Percentiles rank a stretch among this genome's conserved stretches.
These are phyloP conservation scores for Crypturellus undulatus DNA, from an alignment of 2,113 vertebrate genomes.

Conservation along the genomic window DNA sequence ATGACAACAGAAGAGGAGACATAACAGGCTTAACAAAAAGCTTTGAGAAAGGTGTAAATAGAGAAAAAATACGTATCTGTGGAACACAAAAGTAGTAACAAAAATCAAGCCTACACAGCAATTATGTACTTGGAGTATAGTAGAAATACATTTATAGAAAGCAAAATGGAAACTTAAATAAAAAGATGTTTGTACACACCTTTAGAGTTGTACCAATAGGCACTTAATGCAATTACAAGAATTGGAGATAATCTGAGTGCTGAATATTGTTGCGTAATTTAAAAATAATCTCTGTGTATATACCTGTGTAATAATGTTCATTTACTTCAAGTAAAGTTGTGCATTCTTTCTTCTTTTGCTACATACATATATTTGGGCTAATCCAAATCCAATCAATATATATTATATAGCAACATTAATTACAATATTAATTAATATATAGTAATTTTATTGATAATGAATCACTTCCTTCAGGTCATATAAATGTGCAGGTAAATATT, in stretches of 20 bases:
- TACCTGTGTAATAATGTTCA: background rate
- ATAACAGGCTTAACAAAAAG: background rate
- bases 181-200: background rate
- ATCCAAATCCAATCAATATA: background rate
- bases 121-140: background rate
- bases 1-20: background rate
- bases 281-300: rapidly evolving
- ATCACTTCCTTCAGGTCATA: background rate
- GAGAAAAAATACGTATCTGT: background rate
- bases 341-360: background rate
- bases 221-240: background rate
- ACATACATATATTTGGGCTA: background rate
- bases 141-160: background rate
- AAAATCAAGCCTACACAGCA: background rate
- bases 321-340: background rate
- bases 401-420: too few species aligned
- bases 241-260: background rate
- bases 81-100: background rate
- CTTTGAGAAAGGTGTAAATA: background rate
- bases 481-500: background rate
- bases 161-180: background rate
- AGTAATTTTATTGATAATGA: background rate
- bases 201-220: background rate
- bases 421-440: too few species aligned
- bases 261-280: background rate